Conservation (phyloP, 2,888 invertebrate genomes). For the Gortyna flavago region DNA sequence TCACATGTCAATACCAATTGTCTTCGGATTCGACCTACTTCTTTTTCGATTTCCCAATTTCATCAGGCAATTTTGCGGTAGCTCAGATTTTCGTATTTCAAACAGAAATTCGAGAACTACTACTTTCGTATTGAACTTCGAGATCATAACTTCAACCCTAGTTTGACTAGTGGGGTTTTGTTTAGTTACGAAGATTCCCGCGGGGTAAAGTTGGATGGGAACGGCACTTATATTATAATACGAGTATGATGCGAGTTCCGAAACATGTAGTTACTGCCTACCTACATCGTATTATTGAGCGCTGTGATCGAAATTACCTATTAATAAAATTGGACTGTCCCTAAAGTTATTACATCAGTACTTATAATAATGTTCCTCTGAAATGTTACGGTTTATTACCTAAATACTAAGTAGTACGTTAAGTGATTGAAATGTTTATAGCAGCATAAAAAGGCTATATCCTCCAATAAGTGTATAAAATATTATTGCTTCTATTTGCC, state of each 20-base stretch:
- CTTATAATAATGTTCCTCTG: constrained; percentile 27
- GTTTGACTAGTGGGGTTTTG: constrained; percentile 42
- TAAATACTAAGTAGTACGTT: constrained; percentile 31
- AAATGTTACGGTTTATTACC: constrained; percentile 52
- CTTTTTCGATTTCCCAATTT: constrained; percentile 53
- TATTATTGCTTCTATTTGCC: constrained; percentile 33
- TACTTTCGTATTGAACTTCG: background rate
- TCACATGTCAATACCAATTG: constrained; percentile 64
- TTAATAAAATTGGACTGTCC: constrained; percentile 62
- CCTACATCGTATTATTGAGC: constrained; percentile 27
- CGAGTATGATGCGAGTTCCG: background rate
- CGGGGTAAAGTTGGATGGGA: constrained; percentile 30
- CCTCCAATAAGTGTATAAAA: constrained; percentile 21
- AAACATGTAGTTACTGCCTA: constrained; percentile 29
- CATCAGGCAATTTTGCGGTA: constrained; percentile 33
- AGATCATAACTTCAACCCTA: constrained; percentile 35
- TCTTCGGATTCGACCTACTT: constrained; percentile 55
- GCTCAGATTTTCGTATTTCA: constrained; percentile 34
- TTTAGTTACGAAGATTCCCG: constrained; percentile 34
- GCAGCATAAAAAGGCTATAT: constrained; percentile 28
- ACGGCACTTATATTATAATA: constrained; percentile 4
- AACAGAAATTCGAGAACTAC: too few species aligned
- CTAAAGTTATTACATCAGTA: constrained; percentile 46
- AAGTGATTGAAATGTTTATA: constrained; percentile 57
- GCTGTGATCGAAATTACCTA: constrained; percentile 51